phyloP scores from a whole-genome alignment of 2,888 invertebrate genomes.

The Drosophila antonietae region DNA sequence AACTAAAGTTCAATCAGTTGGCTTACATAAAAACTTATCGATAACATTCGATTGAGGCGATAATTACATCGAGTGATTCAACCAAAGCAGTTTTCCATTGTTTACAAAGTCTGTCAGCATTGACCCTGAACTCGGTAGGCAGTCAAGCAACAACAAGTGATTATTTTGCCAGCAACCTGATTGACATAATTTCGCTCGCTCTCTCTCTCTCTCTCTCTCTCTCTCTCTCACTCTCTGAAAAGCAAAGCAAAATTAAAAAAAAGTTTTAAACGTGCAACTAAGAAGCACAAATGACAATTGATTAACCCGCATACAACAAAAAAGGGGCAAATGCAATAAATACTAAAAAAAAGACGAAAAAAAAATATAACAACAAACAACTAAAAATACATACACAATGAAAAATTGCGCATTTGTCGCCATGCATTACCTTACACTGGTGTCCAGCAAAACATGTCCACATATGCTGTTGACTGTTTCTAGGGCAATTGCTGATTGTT shows the following conservation, averaged over 20 bases:
- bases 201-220: not conserved
- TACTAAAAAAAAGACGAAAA: not conserved
- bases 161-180: conserved; percentile 53
- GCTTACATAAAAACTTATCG: conserved; percentile 7
- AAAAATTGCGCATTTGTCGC: conserved; percentile 54
- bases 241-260: conserved; percentile 27
- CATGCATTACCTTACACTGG: conserved; percentile 27
- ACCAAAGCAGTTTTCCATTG: conserved; percentile 12
- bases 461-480: not conserved
- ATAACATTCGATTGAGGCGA: not conserved
- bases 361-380: not conserved
- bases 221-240: not conserved
- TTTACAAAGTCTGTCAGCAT: conserved; percentile 1
- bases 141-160: conserved; percentile 50
- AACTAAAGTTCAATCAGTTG: conserved; percentile 1
- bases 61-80: not conserved
- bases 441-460: conserved; percentile 17
- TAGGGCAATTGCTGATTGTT: conserved; percentile 19
- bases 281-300: conserved; percentile 71
- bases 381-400: not conserved
- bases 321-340: conserved; percentile 38
- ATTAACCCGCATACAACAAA: conserved; percentile 48
- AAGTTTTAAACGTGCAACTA: conserved; percentile 62
- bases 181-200: conserved; percentile 61
- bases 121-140: conserved; percentile 67